Evolutionary conservation across 2,113 vertebrate species (phyloP), one percentile per base, ranked within the genome.

Genomic region (Phaethornis superciliosus): DNA sequence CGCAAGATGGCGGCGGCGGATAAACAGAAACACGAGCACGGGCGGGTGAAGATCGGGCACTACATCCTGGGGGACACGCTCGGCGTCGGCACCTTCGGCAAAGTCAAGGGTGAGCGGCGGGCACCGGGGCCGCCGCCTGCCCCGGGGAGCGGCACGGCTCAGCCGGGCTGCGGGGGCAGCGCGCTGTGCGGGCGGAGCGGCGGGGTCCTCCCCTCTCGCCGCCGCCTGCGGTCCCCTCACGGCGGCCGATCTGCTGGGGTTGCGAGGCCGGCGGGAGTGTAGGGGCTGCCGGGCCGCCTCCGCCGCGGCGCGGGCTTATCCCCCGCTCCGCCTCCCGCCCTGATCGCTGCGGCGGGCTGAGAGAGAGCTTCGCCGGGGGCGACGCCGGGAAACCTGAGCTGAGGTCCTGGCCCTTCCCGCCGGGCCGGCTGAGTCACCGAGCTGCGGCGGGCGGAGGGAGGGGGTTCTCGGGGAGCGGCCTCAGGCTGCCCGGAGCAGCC

Each of bases 1-100:
- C 97, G 98, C 95, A 99, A 99, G 98, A 99, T 99, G 99, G 99
- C 99, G 98, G 98, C 98, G 97, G 98, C 98, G 97, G 99, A 99
- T 95, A 99, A 99, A 98, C 98, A 98, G 96, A 99, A 99, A 93
- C 98, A 99, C 96, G 99, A 99, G 97, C 98, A 99, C 98, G 99
- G 99, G 93, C 98, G 99, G 96, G 99, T 99, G 94, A 99, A 99
- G 98, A 99, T 99, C 9, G 99, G 99, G 85, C 99, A 99, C 87
- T 99, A 99, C 79, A 99, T 99, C 83, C 94, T 99, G 51, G 99
- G 99, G 18, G 99, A 99, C 90, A 99, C 99, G 32, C 98, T 99
- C 15, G 99, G 99, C 55, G 99, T 99, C 69, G 99, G 99, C 67
- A 99, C 99, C 33, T 99, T 99, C 91, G 99, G 99, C 63, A 99